Conservation (phyloP, 2,888 invertebrate species). For the Osedax fenrisi region DNA sequence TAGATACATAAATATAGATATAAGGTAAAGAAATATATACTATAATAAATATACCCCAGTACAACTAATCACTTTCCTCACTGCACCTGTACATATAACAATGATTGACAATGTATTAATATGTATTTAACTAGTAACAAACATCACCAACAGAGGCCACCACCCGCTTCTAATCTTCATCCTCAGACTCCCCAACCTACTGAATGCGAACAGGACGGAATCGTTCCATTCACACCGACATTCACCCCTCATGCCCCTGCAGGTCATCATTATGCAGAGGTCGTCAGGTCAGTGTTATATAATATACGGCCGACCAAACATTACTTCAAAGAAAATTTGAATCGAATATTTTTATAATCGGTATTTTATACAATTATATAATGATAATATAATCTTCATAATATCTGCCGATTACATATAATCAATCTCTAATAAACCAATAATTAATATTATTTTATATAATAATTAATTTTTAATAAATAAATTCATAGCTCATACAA, state of each 20-base stretch:
- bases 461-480: not conserved
- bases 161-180: not conserved
- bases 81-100: no score
- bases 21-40: no score
- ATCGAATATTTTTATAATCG: no score
- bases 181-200: not conserved
- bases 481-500: not conserved
- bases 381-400: not conserved
- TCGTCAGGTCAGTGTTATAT: not conserved
- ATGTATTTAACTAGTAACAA: no score
- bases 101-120: no score
- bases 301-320: no score
- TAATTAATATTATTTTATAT: not conserved
- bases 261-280: not conserved
- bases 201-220: not conserved
- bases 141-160: no score
- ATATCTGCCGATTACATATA: not conserved
- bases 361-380: no score
- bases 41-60: no score
- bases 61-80: no score
- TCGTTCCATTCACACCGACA: not conserved
- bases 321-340: no score
- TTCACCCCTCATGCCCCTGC: not conserved
- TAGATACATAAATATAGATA: no score
- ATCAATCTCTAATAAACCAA: not conserved